Evolutionary conservation across 2,888 invertebrate species (phyloP).

Genomic region (Plagodis pulveraria): DNA sequence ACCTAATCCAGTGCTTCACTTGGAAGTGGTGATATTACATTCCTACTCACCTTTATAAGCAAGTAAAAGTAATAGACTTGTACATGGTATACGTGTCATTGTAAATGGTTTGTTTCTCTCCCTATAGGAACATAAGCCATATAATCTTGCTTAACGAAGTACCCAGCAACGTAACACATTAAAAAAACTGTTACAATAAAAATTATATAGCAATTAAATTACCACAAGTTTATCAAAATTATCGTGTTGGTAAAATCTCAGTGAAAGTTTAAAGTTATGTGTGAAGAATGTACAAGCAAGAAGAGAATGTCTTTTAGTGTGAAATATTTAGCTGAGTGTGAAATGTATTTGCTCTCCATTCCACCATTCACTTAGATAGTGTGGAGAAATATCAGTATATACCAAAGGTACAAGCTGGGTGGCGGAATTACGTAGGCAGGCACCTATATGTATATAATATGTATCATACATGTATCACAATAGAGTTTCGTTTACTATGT

Average conservation of each 20-base stretch:
- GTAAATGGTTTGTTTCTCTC: not conserved
- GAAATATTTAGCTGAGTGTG: constrained; percentile 24
- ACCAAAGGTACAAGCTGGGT: too few species aligned
- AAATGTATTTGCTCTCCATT: constrained; percentile 26
- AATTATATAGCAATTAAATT: constrained; percentile 29
- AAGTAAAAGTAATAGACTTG: too few species aligned
- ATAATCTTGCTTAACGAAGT: constrained; percentile 1
- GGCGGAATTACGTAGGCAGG: too few species aligned
- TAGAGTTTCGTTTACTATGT: too few species aligned
- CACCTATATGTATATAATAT: too few species aligned
- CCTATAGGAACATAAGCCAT: not conserved
- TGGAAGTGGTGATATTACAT: too few species aligned
- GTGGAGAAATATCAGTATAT: not conserved
- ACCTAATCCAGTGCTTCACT: too few species aligned
- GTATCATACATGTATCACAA: too few species aligned
- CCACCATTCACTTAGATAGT: constrained; percentile 20
- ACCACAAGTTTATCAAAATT: constrained; percentile 33
- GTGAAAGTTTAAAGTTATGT: constrained; percentile 39
- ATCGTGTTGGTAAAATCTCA: constrained; percentile 36
- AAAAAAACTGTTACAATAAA: constrained; percentile 21
- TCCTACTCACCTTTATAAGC: too few species aligned
- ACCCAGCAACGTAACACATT: constrained; percentile 4
- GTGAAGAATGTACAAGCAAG: constrained; percentile 36
- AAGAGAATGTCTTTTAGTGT: constrained; percentile 31
- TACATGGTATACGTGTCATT: too few species aligned